These are phyloP conservation scores for Syndactyla subalaris DNA, from an alignment of 2,797 vertebrate species.

Conservation along the genomic window DNA sequence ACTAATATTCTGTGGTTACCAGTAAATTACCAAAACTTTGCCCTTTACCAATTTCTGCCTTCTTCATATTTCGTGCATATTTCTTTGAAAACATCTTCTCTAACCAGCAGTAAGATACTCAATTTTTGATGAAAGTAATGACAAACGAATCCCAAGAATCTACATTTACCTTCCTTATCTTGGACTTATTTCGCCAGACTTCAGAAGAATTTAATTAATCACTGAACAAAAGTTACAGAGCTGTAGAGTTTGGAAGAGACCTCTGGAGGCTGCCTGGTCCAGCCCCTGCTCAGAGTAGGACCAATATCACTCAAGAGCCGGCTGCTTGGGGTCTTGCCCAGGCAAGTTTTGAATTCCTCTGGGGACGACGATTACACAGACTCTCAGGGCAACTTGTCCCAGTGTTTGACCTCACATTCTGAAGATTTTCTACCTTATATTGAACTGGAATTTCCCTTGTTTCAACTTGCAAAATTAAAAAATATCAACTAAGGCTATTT, in stretches of 20 bases:
- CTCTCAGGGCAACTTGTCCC: neutral
- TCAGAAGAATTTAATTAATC: conserved; percentile 6
- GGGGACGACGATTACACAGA: neutral
- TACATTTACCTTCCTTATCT: neutral
- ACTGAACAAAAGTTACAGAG: neutral
- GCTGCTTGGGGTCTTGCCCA: neutral
- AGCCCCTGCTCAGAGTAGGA: neutral
- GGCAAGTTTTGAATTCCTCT: conserved; percentile 31
- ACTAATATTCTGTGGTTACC: neutral
- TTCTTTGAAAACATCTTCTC: neutral
- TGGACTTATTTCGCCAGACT: neutral
- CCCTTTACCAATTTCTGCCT: neutral
- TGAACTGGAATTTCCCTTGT: conserved; percentile 40
- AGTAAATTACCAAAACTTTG: neutral
- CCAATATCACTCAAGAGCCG: neutral
- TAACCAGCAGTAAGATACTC: neutral
- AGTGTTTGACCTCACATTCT: conserved; percentile 36
- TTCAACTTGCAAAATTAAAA: conserved; percentile 51
- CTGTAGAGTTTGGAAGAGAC: neutral
- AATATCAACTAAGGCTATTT: neutral
- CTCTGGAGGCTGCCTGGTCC: neutral
- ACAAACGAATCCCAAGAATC: neutral
- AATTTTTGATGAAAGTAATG: neutral
- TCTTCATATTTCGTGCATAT: neutral
- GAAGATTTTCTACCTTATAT: conserved; percentile 7